A percentile compares a stretch with the other conserved stretches of the same genome.
phyloP scores from a whole-genome alignment of 2,113 vertebrate genomes.

The Rousettus leschenaultii region DNA sequence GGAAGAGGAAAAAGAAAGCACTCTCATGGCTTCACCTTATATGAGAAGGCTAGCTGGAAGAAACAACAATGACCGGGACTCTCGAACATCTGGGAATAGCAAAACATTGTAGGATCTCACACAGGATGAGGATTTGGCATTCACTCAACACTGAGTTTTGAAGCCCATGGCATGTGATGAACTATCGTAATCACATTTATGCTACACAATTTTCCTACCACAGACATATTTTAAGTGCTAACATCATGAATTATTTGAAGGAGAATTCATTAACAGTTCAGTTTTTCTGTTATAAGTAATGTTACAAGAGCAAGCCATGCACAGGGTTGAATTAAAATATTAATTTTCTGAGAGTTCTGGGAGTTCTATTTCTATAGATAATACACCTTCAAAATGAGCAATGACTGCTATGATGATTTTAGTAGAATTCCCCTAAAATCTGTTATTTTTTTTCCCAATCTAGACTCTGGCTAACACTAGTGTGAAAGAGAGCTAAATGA shows the following conservation, averaged over 20 bases:
- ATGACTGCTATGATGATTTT: slow-evolving; percentile 10
- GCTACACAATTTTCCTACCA: background rate
- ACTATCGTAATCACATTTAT: slow-evolving; percentile 2
- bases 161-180: background rate
- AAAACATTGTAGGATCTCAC: background rate
- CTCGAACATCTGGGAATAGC: background rate
- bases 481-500: slow-evolving; percentile 23
- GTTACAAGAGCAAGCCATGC: background rate
- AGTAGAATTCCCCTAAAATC: slow-evolving; percentile 27
- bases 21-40: background rate
- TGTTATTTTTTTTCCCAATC: background rate
- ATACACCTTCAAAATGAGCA: slow-evolving; percentile 44
- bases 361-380: slow-evolving; percentile 49
- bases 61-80: background rate
- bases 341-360: slow-evolving; percentile 55
- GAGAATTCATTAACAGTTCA: background rate
- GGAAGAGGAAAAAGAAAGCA: background rate
- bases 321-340: slow-evolving; percentile 60
- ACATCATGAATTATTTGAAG: background rate
- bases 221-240: slow-evolving; percentile 14
- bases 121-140: background rate
- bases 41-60: background rate
- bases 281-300: slow-evolving; percentile 34
- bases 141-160: background rate
- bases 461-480: background rate